Percentiles rank a stretch among this genome's conserved stretches.
phyloP scores from a whole-genome alignment of 1,140 invertebrate genomes.

The Prorops nasuta region DNA sequence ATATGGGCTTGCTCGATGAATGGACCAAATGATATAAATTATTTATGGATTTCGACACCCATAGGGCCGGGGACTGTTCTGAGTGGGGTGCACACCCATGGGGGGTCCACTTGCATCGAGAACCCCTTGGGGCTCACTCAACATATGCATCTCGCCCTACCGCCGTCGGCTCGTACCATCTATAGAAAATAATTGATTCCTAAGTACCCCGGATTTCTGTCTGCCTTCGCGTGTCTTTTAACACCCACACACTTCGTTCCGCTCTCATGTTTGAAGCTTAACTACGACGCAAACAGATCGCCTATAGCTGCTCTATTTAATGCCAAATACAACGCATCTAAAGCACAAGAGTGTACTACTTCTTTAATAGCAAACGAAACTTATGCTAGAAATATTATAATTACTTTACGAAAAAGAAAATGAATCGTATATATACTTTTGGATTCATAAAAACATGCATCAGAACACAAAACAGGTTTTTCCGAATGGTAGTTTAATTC shows the following conservation, averaged over 20 bases:
- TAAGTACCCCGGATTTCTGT: conserved; percentile 49
- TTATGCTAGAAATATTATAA: no score
- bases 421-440: no score
- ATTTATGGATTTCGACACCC: conserved; percentile 58
- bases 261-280: no score
- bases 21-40: conserved; percentile 58
- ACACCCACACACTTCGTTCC: conserved; percentile 47
- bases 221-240: conserved; percentile 40
- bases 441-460: no score
- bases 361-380: no score
- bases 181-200: conserved; percentile 53
- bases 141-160: conserved; percentile 51
- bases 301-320: no score
- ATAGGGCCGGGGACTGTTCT: conserved; percentile 25
- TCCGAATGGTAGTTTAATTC: no score
- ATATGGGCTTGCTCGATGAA: conserved; percentile 50
- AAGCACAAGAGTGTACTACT: no score
- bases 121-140: conserved; percentile 46
- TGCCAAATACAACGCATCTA: no score
- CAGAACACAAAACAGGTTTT: no score
- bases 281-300: no score
- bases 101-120: conserved; percentile 51
- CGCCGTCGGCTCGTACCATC: conserved; percentile 36
- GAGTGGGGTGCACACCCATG: conserved; percentile 38
- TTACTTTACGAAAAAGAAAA: no score